Percentiles rank a stretch among this genome's conserved stretches.
Evolutionary conservation across 2,113 vertebrate species (phyloP).

Genomic region (Lophius piscatorius): DNA sequence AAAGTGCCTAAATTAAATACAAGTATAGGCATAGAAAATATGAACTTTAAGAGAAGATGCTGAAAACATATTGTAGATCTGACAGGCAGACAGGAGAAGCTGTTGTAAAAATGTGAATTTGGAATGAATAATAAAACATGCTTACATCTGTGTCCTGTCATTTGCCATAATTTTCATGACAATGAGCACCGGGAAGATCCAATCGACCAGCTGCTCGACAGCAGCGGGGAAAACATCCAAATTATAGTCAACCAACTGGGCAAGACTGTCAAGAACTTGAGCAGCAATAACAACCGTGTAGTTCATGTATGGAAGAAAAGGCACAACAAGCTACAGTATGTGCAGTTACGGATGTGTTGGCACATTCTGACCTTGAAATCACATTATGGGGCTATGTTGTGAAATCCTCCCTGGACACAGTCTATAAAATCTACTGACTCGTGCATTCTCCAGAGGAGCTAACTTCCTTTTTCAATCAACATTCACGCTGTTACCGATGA

Average conservation of each 20-base stretch:
- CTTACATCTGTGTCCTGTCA: slow-evolving; percentile 47
- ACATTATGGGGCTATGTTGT: slow-evolving; percentile 16
- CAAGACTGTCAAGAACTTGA: not conserved
- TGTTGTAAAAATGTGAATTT: slow-evolving; percentile 7
- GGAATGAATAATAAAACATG: slow-evolving; percentile 20
- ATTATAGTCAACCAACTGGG: slow-evolving; percentile 26
- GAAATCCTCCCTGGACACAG: slow-evolving; percentile 10
- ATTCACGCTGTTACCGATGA: not conserved
- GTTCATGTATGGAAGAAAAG: not conserved
- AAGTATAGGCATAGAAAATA: too few relatives aligned
- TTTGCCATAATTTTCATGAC: slow-evolving; percentile 53
- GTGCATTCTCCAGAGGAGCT: slow-evolving; percentile 5
- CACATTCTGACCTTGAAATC: slow-evolving; percentile 19
- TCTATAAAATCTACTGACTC: slow-evolving; percentile 31
- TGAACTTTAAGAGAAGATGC: too few relatives aligned
- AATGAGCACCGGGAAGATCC: slow-evolving; percentile 36
- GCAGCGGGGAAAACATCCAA: slow-evolving; percentile 1
- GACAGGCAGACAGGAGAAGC: not conserved
- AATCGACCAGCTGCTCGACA: slow-evolving; percentile 41
- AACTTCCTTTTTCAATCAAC: not conserved
- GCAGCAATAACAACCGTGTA: not conserved
- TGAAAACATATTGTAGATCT: too few relatives aligned
- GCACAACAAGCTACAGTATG: not conserved
- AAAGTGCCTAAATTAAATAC: too few relatives aligned
- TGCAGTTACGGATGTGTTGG: not conserved